phyloP scores from a whole-genome alignment of 2,113 vertebrate species.

The Poicephalus gulielmi region DNA sequence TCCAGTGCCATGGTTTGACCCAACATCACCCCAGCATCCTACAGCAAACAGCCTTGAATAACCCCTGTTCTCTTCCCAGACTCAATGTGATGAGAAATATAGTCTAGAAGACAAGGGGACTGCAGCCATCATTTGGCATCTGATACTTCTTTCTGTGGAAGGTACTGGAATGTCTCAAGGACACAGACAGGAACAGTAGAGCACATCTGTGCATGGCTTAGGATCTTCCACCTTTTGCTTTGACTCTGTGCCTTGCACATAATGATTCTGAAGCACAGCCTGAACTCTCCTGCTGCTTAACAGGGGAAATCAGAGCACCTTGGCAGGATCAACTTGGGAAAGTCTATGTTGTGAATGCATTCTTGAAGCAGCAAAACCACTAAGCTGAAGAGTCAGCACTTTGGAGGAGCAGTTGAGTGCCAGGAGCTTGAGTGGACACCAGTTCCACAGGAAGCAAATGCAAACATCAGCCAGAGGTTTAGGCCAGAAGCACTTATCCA shows the following conservation, averaged over 20 bases:
- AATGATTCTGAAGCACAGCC: neutral
- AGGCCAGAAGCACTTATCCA: neutral
- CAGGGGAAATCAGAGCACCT: neutral
- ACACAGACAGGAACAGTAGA: neutral
- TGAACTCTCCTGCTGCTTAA: neutral
- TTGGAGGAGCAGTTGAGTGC: rapidly evolving
- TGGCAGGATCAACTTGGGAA: neutral
- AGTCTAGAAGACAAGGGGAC: neutral
- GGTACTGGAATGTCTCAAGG: neutral
- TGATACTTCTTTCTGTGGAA: neutral
- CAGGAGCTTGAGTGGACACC: neutral
- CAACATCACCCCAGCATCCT: neutral
- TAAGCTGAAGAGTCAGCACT: neutral
- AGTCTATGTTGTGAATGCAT: neutral
- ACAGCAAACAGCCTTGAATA: neutral
- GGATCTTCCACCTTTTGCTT: neutral
- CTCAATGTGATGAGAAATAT: neutral
- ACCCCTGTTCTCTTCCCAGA: neutral
- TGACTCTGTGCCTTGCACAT: neutral
- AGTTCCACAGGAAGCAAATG: neutral
- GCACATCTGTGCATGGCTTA: neutral
- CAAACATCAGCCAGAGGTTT: neutral
- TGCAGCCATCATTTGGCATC: neutral
- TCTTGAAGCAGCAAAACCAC: neutral
- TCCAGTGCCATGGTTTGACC: neutral